A percentile compares a stretch with the other conserved stretches of the same genome.
Conservation (phyloP, 2,888 invertebrate species). For the Dasypolia templi region DNA sequence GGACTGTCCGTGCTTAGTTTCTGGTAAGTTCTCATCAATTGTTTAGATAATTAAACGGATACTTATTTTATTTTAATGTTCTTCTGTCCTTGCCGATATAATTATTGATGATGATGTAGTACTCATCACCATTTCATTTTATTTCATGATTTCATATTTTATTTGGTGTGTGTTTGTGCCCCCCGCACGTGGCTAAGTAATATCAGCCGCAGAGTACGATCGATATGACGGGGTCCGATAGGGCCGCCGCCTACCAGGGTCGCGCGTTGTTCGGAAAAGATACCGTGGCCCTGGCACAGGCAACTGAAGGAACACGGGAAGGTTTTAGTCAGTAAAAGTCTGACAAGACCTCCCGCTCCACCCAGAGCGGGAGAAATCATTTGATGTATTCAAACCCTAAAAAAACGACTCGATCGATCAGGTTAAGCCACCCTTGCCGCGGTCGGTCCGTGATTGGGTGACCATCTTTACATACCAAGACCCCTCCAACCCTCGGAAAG, state of each 20-base stretch:
- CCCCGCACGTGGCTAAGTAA: neutral
- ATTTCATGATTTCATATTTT: neutral
- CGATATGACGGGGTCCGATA: no score
- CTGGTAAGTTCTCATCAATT: conserved; percentile 86
- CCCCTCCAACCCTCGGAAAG: neutral
- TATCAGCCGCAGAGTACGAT: neutral
- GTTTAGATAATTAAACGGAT: neutral
- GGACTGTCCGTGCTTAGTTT: conserved; percentile 91
- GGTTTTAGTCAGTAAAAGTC: no score
- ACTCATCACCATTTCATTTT: neutral
- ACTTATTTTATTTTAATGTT: neutral
- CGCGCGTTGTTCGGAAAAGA: no score
- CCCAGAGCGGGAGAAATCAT: no score
- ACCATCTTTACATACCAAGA: neutral
- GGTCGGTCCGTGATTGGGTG: neutral
- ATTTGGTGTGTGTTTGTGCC: no score
- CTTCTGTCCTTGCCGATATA: neutral
- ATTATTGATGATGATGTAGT: neutral
- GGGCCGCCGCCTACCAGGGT: no score
- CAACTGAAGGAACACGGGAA: no score
- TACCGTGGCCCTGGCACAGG: no score
- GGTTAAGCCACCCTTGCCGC: neutral
- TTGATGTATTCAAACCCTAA: no score
- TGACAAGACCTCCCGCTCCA: no score
- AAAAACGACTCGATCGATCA: neutral